Evolutionary conservation across 1,140 invertebrate species (phyloP).

Genomic region (Leguminivora glycinivorella): DNA sequence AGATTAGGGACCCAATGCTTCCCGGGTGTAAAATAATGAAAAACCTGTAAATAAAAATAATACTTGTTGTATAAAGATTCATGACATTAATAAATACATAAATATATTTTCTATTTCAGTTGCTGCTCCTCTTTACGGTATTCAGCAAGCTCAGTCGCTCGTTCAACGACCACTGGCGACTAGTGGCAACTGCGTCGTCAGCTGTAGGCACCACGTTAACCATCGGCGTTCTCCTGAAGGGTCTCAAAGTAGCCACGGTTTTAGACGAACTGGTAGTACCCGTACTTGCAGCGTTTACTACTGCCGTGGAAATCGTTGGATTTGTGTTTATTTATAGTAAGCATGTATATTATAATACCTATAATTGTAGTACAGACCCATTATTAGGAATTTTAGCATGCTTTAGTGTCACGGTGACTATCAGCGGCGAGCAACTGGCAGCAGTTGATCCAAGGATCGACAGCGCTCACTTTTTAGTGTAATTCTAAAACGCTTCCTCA

Average conservation of each 20-base stretch:
- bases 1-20: too few relatives aligned
- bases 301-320: conserved; percentile 61
- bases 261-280: conserved; percentile 62
- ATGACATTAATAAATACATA: too few relatives aligned
- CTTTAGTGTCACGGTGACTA: too few relatives aligned
- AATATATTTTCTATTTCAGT: conserved; percentile 48
- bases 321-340: conserved; percentile 72
- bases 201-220: conserved; percentile 62
- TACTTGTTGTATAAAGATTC: too few relatives aligned
- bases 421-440: too few relatives aligned
- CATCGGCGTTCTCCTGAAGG: conserved; percentile 56
- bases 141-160: conserved; percentile 64
- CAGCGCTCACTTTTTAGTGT: too few relatives aligned
- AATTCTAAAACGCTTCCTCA: too few relatives aligned
- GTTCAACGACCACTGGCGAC: conserved; percentile 59
- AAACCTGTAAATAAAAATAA: too few relatives aligned
- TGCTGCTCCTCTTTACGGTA: conserved; percentile 61
- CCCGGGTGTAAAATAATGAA: too few relatives aligned
- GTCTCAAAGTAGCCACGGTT: conserved; percentile 50
- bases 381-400: too few relatives aligned
- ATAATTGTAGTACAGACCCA: too few relatives aligned
- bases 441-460: too few relatives aligned
- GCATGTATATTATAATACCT: conserved; percentile 17
- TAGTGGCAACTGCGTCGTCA: conserved; percentile 59
- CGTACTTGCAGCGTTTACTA: conserved; percentile 57